Evolutionary conservation across 2,888 invertebrate genomes (phyloP), one percentile per base, ranked within the genome.

Genomic region (Ormia ochracea): DNA sequence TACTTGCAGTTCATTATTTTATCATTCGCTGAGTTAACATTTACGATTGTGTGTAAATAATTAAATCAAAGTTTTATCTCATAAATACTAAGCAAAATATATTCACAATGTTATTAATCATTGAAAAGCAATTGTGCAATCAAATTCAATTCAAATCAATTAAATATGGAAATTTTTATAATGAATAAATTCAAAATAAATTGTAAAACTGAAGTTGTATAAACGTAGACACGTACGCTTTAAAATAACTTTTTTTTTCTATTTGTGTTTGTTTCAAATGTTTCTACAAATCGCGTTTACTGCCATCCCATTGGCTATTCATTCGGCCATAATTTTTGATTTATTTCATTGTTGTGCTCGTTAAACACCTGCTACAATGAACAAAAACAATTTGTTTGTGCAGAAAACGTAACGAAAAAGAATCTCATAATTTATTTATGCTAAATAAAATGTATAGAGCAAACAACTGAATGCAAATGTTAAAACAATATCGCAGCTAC

Each of bases 91-190:
- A 65, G 9, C 31, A 50, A 41, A 26, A 33, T 14, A 50, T 66
- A 66, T 58, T 74, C 31, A 74, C 38, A 65, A 56, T 41, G 3
- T 41, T 58, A 41, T 69, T 58, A 69, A 69, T 78, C 58, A 78
- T 69, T 36, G 19, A 63, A 75, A 72, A 80, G 70, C 66, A 75
- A 76, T 76, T 76, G 66, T 48, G 50, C 68, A 80, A 80, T 76
- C 66, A 76, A 68, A 80, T 76, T 72, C 68, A 80, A 76, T 80
- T 76, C 68, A 61, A 14, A 68, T 68, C 80, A 80, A 80, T 80
- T 80, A 80, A 80, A 63, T 76, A 80, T 80, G 80, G 66, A 80
- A 80, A 80, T 80, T 61, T n/a, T n/a, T 63, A 48, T 54, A 68
- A 72, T 63, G 76, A 41, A 74, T 68, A 63, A 76, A 72, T 80